Conservation (phyloP, 1,140 invertebrate genomes). For the Zaprionus ghesquierei region DNA sequence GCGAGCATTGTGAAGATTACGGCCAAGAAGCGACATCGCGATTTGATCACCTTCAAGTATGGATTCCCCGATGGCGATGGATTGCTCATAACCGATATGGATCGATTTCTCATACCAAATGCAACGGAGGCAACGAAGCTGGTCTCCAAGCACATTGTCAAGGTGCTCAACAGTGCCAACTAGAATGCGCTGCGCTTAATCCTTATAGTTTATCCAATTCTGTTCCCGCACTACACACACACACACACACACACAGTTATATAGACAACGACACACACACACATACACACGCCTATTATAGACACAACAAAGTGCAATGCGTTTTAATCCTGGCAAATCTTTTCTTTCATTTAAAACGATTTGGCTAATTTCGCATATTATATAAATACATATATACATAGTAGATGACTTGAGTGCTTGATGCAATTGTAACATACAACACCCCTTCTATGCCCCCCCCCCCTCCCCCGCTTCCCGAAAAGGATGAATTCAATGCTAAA, state of each 20-base stretch:
- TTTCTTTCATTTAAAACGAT: constrained; percentile 50
- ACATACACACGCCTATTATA: constrained; percentile 13
- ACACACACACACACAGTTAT: constrained; percentile 17
- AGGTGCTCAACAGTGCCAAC: constrained; percentile 71
- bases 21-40: constrained; percentile 95
- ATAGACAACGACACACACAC: constrained; percentile 14
- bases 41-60: constrained; percentile 96
- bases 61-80: constrained; percentile 78
- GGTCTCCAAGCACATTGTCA: constrained; percentile 85
- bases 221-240: not conserved
- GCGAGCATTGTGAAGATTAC: constrained; percentile 97
- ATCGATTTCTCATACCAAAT: constrained; percentile 95
- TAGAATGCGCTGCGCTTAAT: constrained; percentile 14
- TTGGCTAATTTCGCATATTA: constrained; percentile 4
- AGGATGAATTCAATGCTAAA: not conserved
- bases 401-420: constrained; percentile 14
- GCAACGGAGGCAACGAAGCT: constrained; percentile 91
- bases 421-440: constrained; percentile 64
- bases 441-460: too few species aligned
- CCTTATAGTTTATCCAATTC: not conserved
- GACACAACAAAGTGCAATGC: constrained; percentile 44
- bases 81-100: constrained; percentile 88
- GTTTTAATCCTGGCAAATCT: constrained; percentile 55
- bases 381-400: not conserved
- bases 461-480: too few species aligned